A percentile compares a stretch with the other conserved stretches of the same genome.
Conservation (phyloP, 64 coral and sea anemone genomes). For the Montipora cactus region DNA sequence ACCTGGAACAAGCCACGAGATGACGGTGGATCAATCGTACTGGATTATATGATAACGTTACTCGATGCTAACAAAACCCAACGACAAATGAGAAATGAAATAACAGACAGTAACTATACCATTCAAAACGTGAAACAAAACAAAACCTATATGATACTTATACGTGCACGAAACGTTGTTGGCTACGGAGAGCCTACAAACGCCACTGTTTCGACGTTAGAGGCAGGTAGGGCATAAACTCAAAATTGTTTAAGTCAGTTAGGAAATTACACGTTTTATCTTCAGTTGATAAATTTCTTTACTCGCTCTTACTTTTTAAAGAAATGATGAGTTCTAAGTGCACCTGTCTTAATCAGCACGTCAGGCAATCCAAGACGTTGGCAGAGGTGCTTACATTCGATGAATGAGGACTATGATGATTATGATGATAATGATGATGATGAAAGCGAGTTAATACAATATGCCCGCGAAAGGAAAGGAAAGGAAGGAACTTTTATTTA, state of each 20-base stretch:
- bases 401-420: not conserved
- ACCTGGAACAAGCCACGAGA: not conserved
- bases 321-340: too few species aligned
- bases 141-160: not conserved
- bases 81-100: not conserved
- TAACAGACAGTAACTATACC: not conserved
- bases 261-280: too few species aligned
- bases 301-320: too few species aligned
- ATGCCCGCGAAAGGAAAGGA: too few species aligned
- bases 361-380: too few species aligned
- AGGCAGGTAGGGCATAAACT: not conserved
- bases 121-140: not conserved
- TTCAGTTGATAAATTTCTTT: too few species aligned
- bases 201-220: not conserved
- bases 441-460: not conserved
- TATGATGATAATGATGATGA: not conserved
- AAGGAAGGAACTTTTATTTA: too few species aligned
- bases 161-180: not conserved
- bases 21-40: not conserved
- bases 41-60: constrained; percentile 25
- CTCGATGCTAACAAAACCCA: not conserved
- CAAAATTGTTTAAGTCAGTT: not conserved
- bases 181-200: not conserved
- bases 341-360: too few species aligned
- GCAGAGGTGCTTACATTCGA: too few species aligned